These are phyloP conservation scores for Leptopilina syphax DNA, from an alignment of 2,888 invertebrate genomes.

Conservation along the genomic window DNA sequence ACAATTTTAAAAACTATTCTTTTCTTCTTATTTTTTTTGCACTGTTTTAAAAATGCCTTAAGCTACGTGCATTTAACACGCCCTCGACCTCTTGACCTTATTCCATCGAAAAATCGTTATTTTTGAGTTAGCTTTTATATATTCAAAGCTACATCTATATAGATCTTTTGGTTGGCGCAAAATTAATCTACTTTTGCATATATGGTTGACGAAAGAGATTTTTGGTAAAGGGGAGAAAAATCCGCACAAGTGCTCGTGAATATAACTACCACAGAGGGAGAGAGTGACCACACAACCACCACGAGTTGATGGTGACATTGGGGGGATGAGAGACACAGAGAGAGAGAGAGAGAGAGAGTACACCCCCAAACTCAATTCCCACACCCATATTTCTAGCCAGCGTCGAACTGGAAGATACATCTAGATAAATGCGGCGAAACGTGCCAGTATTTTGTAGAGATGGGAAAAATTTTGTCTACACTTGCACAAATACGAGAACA, in stretches of 20 bases:
- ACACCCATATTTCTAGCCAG: slow-evolving; percentile 68
- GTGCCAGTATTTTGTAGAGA: slow-evolving; percentile 62
- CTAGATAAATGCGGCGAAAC: slow-evolving; percentile 75
- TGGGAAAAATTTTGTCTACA: slow-evolving; percentile 59
- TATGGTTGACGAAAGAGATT: too few relatives aligned
- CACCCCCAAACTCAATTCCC: slow-evolving; percentile 63
- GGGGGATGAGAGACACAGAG: not conserved
- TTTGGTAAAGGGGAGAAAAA: not conserved
- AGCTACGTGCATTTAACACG: slow-evolving; percentile 49
- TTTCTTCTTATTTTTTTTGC: not conserved
- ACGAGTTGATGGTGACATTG: not conserved
- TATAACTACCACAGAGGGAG: not conserved
- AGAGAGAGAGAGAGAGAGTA: slow-evolving; percentile 32
- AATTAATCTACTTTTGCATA: slow-evolving; percentile 26
- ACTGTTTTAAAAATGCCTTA: slow-evolving; percentile 41
- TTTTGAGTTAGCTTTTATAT: slow-evolving; percentile 14
- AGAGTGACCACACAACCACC: not conserved
- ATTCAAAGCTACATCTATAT: not conserved
- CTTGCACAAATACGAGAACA: slow-evolving; percentile 24
- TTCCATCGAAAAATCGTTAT: slow-evolving; percentile 25
- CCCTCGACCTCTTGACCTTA: slow-evolving; percentile 39
- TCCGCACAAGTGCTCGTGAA: slow-evolving; percentile 1
- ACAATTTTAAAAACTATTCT: not conserved
- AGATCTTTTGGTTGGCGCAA: not conserved
- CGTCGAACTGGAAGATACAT: slow-evolving; percentile 71